Base-by-base conservation (phyloP, 1,140 invertebrate species). In the Diorhabda carinulata region DNA sequence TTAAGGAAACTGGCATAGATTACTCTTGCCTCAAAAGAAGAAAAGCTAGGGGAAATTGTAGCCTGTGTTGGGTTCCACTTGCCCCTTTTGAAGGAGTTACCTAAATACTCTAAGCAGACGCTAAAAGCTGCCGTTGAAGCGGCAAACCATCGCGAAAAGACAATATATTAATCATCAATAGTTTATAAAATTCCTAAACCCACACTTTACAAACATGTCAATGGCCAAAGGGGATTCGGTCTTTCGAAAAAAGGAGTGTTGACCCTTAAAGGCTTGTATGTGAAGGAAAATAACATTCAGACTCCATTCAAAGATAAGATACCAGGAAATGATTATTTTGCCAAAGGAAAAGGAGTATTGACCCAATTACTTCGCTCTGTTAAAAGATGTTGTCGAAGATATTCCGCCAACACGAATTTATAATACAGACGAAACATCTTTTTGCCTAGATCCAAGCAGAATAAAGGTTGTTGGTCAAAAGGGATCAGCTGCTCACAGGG, bases 251-350 rank as follows among this genome's bases (percentile, higher is more conserved):
- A 70, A 42, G 78, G 79, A 73, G 63, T 80, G 2, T 58, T 78
- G 6, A 64, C 78, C 3, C 5, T 81, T 8, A 69, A 78, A 42
- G 56, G 44, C 25, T 66, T 79, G n/a, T 81, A 77, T 70, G 73
- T 77, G 2, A 72, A 63, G 10, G 10, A 61, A 56, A 81, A 79
- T 67, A 75, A 76, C 25, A 72, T 81, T 9, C 60, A 68, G 58
- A 78, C 75, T 10, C 67, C 73, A 9, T 82, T 82, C 71, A 80
- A 78, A 71, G 69, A 72, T 64, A 78, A 71, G 69, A 72, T 64
- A 57, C 81, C 81, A 25, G 80, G 81, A 5, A 62, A 79, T 10
- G 80, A 80, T 41, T 82, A 78, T 78, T 82, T 81, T 69, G 6
- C 42, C n/a, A 41, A 58, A 42, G 70, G 70, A 70, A 74, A 74